phyloP scores from a whole-genome alignment of 2,113 vertebrate species.

The Gobius niger region DNA sequence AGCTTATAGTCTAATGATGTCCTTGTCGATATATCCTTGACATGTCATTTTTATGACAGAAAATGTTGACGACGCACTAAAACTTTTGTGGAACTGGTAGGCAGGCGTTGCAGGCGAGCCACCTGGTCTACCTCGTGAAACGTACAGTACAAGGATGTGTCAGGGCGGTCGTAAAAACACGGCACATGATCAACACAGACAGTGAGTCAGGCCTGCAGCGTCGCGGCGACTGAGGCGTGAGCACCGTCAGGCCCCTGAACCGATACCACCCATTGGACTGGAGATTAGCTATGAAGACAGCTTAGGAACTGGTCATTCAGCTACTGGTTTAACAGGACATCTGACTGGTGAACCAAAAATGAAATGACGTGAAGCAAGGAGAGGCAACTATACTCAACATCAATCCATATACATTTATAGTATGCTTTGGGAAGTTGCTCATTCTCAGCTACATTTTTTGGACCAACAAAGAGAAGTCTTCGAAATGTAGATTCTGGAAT shows the following conservation, averaged over 20 bases:
- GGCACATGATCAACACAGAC: constrained; percentile 52
- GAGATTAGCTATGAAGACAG: constrained; percentile 17
- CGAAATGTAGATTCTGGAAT: too few relatives aligned
- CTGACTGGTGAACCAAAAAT: constrained; percentile 23
- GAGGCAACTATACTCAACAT: not conserved
- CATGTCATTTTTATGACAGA: not conserved
- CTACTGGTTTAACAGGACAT: constrained; percentile 46
- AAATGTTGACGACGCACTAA: not conserved
- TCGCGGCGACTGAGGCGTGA: constrained; percentile 39
- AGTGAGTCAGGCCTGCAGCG: constrained; percentile 58
- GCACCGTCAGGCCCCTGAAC: constrained; percentile 2
- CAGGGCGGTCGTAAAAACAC: constrained; percentile 28
- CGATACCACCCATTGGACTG: constrained; percentile 19
- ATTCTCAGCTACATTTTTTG: too few relatives aligned
- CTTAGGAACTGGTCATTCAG: constrained; percentile 24
- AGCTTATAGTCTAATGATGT: not conserved
- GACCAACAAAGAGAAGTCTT: too few relatives aligned
- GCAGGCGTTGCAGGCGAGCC: constrained; percentile 11
- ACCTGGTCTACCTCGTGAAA: constrained; percentile 42
- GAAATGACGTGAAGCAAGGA: not conserved
- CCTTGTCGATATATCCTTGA: not conserved
- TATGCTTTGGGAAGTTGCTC: too few relatives aligned
- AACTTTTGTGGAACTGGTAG: not conserved
- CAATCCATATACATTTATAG: too few relatives aligned
- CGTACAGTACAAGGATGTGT: constrained; percentile 24